phyloP scores from a whole-genome alignment of 2,113 vertebrate species.

The Aegypius monachus region DNA sequence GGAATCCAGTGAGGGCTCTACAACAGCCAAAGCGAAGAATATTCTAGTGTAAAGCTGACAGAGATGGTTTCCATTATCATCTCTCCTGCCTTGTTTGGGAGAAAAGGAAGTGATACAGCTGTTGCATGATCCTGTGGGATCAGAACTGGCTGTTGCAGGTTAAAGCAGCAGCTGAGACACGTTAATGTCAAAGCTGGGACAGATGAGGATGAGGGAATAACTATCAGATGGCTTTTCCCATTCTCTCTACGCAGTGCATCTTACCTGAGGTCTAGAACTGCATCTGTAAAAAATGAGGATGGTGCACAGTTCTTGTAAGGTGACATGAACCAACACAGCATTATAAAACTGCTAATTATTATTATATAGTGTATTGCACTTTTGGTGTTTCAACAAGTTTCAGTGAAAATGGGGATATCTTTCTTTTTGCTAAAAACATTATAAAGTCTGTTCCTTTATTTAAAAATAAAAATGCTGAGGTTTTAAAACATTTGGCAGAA shows the following conservation, averaged over 20 bases:
- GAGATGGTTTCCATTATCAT: background rate
- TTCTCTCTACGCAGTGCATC: background rate
- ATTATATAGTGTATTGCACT: background rate
- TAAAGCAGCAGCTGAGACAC: background rate
- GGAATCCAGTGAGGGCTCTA: background rate
- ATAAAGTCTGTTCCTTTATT: background rate
- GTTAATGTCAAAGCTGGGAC: background rate
- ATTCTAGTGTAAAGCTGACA: background rate
- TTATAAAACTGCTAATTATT: background rate
- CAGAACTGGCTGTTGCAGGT: background rate
- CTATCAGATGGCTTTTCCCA: background rate
- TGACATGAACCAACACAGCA: background rate
- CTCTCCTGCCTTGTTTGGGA: background rate
- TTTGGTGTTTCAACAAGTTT: background rate
- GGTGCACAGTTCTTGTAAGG: background rate
- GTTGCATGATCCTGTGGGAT: background rate
- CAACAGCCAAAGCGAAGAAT: background rate
- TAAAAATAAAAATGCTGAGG: background rate
- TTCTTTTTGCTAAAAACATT: background rate
- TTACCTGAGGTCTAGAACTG: background rate
- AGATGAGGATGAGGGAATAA: background rate
- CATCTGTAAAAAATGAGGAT: background rate
- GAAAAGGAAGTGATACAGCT: background rate
- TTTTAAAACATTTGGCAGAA: background rate
- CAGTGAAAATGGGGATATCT: background rate